Evolutionary conservation across 1,140 invertebrate species (phyloP).

Genomic region (Sitophilus oryzae): DNA sequence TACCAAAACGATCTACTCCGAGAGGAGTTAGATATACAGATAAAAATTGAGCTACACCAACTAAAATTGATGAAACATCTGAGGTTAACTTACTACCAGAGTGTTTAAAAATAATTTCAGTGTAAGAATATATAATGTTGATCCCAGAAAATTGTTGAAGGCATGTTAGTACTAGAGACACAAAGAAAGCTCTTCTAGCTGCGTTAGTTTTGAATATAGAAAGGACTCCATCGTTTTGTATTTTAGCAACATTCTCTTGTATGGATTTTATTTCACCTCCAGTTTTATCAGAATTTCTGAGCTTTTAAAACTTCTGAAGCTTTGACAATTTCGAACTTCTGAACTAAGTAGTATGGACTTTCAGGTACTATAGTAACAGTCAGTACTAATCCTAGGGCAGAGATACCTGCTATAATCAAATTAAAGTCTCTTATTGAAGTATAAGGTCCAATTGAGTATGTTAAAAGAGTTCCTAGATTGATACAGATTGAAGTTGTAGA

Average conservation of each 20-base stretch:
- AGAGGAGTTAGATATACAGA: constrained; percentile 61
- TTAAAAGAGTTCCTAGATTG: constrained; percentile 24
- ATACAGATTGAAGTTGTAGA: constrained; percentile 12
- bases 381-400: constrained; percentile 36
- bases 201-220: constrained; percentile 49
- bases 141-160: constrained; percentile 73
- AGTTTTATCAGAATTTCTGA: not conserved
- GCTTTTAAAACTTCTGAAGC: constrained; percentile 35
- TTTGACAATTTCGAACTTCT: constrained; percentile 41
- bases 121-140: constrained; percentile 75
- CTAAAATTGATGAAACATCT: constrained; percentile 62
- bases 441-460: constrained; percentile 55
- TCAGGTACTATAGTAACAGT: constrained; percentile 54
- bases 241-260: constrained; percentile 44
- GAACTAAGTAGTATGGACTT: constrained; percentile 51
- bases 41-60: constrained; percentile 64
- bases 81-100: constrained; percentile 53
- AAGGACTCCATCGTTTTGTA: constrained; percentile 35
- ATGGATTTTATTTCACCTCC: constrained; percentile 49
- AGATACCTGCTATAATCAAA: constrained; percentile 44
- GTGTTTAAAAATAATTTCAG: constrained; percentile 60
- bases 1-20: constrained; percentile 66
- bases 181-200: constrained; percentile 58
- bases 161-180: constrained; percentile 60
- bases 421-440: constrained; percentile 51